These are phyloP conservation scores for Aromia moschata DNA, from an alignment of 2,888 invertebrate species.

Conservation along the genomic window DNA sequence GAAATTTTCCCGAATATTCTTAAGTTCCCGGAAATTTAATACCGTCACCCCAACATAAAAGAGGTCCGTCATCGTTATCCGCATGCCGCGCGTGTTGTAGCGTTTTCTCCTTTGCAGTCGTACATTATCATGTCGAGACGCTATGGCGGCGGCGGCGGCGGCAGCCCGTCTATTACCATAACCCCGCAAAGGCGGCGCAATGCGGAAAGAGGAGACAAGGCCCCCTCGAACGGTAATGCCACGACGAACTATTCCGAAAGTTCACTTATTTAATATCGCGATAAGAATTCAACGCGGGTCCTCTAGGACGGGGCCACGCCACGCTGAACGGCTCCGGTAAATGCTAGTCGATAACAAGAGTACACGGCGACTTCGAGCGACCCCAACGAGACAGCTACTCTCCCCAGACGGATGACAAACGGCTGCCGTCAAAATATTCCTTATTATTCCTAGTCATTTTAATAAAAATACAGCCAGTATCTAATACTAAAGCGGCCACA, in stretches of 20 bases:
- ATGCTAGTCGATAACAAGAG: slow-evolving; percentile 36
- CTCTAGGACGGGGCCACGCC: slow-evolving; percentile 11
- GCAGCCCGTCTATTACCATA: slow-evolving; percentile 53
- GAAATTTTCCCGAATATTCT: too few species aligned
- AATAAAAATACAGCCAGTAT: too few species aligned
- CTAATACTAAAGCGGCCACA: too few species aligned
- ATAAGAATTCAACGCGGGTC: slow-evolving; percentile 48
- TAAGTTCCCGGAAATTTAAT: too few species aligned
- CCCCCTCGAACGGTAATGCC: slow-evolving; percentile 44
- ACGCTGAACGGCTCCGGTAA: slow-evolving; percentile 34
- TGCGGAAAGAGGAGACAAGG: slow-evolving; percentile 35
- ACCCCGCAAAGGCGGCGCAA: slow-evolving; percentile 50
- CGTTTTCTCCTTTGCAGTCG: slow-evolving; percentile 27
- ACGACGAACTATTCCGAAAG: slow-evolving; percentile 47
- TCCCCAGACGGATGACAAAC: neutral
- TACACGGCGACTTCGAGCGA: slow-evolving; percentile 28
- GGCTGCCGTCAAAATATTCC: too few species aligned
- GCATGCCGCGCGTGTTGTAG: slow-evolving; percentile 29
- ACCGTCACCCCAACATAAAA: too few species aligned
- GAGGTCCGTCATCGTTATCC: slow-evolving; percentile 29
- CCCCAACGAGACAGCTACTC: slow-evolving; percentile 8
- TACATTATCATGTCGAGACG: slow-evolving; percentile 35
- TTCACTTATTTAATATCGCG: slow-evolving; percentile 50
- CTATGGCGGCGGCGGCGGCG: too few species aligned
- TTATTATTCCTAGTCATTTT: too few species aligned